Base-by-base conservation (phyloP, 64 coral and sea anemone genomes). In the Montipora sp. region DNA sequence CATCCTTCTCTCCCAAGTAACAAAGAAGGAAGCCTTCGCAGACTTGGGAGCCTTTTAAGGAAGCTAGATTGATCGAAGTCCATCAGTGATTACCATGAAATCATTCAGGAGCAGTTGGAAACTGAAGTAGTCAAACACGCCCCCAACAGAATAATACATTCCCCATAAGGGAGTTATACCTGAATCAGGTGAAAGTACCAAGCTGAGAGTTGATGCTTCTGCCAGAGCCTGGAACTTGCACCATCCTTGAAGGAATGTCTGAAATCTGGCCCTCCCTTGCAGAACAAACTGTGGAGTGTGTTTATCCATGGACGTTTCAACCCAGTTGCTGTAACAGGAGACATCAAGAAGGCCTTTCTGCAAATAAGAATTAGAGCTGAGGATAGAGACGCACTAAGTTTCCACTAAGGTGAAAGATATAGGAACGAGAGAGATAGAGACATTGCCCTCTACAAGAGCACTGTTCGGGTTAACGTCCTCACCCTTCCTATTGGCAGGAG, bases 311-410 rank as follows among this genome's bases (percentile, higher is more conserved):
- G 63, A 18, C 71, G 51, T 1, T 69, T 87, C 23, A 61, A 87
- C 15, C 73, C 71, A 51, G 57, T 79, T 65, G 43, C 60, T 21
- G 48, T 93, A 8, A 66, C 73, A 7, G 83, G 82, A 22, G 91
- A 93, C 19, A 47, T 94, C 14, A 88, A 89, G 43, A 77, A 94
- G 82, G 83, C 92, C 0, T 94, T 89, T 27, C 27, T 27, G 27
- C 27, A 27, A 27, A 0, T 27, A 27, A 27, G 27, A 27, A 27
- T 27, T 27, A 27, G 27, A 27, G 27, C 27, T 27, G 27, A 27
- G 27, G 27, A 27, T 27, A 27, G 27, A 27, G 27, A 93, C 36
- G 83, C 75, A 2, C 13, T 80, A 12, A 50, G 91, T 5, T 87
- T 93, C 77, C 76, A 24, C 23, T 24, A 24, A 87, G 75, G 8